phyloP scores from a whole-genome alignment of 2,797 vertebrate genomes.

The Brotula barbata region DNA sequence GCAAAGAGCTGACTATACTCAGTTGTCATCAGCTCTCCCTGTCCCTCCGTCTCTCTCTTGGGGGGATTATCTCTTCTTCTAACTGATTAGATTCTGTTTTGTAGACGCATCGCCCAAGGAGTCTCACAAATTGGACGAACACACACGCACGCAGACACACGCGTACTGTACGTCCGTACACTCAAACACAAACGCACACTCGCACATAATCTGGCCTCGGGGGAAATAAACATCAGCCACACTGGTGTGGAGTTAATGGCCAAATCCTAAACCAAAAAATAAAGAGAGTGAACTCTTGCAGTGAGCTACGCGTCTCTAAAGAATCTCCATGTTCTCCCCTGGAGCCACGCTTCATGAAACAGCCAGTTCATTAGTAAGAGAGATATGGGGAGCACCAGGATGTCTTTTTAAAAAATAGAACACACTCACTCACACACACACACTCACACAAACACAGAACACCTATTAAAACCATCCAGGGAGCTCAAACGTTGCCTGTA shows the following conservation, averaged over 20 bases:
- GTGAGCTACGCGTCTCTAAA: constrained; percentile 28
- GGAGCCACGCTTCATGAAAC: neutral
- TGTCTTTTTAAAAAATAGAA: constrained; percentile 19
- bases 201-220: constrained; percentile 12
- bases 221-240: constrained; percentile 54
- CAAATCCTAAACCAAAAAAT: constrained; percentile 44
- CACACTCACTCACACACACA: constrained; percentile 20
- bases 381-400: neutral
- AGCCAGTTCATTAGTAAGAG: constrained; percentile 40
- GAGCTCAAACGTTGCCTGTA: neutral
- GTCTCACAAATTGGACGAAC: constrained; percentile 44
- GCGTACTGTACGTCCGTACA: neutral
- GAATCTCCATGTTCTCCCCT: constrained; percentile 5
- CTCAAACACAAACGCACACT: neutral
- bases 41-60: constrained; percentile 39
- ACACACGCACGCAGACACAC: constrained; percentile 3
- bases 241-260: constrained; percentile 41
- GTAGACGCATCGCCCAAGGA: constrained; percentile 37
- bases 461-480: neutral
- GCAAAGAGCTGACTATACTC: constrained; percentile 14
- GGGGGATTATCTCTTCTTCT: constrained; percentile 41
- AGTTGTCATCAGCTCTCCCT: constrained; percentile 20
- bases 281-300: constrained; percentile 15
- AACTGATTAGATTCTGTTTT: constrained; percentile 52
- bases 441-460: constrained; percentile 16